Base-by-base conservation (phyloP, 1,140 invertebrate species). In the Drosophila chauvacae region DNA sequence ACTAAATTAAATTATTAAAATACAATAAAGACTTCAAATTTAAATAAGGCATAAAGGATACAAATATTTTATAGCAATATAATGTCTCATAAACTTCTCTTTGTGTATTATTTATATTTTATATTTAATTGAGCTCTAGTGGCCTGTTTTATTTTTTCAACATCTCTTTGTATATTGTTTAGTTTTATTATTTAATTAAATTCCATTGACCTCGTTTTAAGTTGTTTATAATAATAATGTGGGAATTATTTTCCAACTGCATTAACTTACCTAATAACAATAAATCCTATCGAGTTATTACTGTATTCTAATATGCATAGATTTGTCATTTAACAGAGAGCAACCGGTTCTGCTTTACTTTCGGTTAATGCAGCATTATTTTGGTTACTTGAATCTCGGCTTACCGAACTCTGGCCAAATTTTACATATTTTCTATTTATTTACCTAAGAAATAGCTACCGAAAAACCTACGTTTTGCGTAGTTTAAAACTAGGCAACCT, bases 401-500 rank as follows among this genome's bases (percentile, higher is more conserved):
- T 18, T 7, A 9, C 11, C 13, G 2, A 35, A 53, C 7, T 35
- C 3, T 4, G 13, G 13, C 18, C 30, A 37, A 37, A 35, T 16
- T 23, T 3, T 3, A 11, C 3, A 20, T 18, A 4, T 33, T 51
- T 23, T 42, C 11, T 26, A 13, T 48, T 1, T 16, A 16, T 23
- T 35, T 53, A 10, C 7, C 13, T 5, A 5, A 35, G 6, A 20
- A 53, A 35, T 35, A 37, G 4, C 16, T 16, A 16, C 13, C 6
- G 5, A 35, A 23, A 7, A 14, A 55, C 13, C 1, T 37, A 3
- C 35, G 18, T 23, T 55, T 55, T 53, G 13, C 18, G 13, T 37
- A 55, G 18, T 35, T 37, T 23, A 2, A 37, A 55, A 37, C 51
- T 16, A 55, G 33, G 13, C 51, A 55, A 14, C 51, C 51, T 55